Evolutionary conservation across 2,797 vertebrate genomes (phyloP).

Genomic region (Sciurus carolinensis): DNA sequence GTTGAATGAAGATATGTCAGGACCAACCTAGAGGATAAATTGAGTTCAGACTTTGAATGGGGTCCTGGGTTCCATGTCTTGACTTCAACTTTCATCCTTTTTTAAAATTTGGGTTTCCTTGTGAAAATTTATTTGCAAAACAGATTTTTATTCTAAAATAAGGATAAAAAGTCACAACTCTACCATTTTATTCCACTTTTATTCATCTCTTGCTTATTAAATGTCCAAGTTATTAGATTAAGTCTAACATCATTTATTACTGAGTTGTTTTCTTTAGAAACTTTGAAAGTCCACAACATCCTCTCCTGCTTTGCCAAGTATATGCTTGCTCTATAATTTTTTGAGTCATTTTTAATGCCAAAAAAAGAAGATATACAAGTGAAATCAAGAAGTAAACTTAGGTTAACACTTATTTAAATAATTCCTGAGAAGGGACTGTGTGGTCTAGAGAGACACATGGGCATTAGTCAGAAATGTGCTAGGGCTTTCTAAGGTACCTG

Average conservation of each 20-base stretch:
- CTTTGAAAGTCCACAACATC: conserved; percentile 13
- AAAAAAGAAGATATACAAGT: conserved; percentile 47
- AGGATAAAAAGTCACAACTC: background rate
- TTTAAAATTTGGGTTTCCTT: background rate
- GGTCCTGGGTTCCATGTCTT: background rate
- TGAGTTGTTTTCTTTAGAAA: conserved; percentile 28
- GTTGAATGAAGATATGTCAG: background rate
- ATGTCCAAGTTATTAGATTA: background rate
- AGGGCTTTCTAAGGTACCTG: background rate
- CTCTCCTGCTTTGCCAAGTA: background rate
- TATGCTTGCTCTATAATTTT: conserved; percentile 39
- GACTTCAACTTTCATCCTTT: background rate
- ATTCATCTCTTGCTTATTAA: background rate
- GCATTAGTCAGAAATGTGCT: background rate
- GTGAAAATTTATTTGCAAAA: conserved; percentile 43
- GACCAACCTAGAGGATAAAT: background rate
- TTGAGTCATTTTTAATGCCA: conserved; percentile 49
- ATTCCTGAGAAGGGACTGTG: background rate
- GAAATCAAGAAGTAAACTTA: conserved; percentile 63
- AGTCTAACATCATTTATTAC: background rate
- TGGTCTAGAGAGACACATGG: background rate
- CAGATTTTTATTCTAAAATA: conserved; percentile 41
- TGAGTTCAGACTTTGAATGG: background rate
- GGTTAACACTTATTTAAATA: conserved; percentile 47
- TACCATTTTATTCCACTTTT: background rate